These are phyloP conservation scores for Amblyornis subalaris DNA, from an alignment of 2,113 vertebrate species.

Conservation along the genomic window DNA sequence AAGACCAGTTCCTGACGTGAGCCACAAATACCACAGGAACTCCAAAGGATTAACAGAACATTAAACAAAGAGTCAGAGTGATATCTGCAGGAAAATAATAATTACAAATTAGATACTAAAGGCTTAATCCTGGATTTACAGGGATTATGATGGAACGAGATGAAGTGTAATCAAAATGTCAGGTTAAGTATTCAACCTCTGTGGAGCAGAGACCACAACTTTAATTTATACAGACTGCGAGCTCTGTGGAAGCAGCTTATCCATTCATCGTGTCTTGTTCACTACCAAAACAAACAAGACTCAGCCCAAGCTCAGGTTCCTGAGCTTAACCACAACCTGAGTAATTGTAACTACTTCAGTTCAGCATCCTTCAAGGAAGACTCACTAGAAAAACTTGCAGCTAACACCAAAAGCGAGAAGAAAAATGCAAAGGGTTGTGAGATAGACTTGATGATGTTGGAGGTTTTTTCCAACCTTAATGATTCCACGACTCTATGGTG, in stretches of 20 bases:
- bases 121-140: constrained; percentile 22
- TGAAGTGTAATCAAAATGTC: constrained; percentile 7
- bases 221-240: background rate
- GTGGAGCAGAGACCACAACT: background rate
- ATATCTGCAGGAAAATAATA: constrained; percentile 7
- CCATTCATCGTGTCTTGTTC: background rate
- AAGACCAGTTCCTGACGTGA: background rate
- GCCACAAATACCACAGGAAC: background rate
- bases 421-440: background rate
- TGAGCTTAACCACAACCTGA: background rate
- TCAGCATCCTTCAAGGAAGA: background rate
- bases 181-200: background rate
- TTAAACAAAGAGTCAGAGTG: background rate
- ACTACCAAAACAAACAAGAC: background rate
- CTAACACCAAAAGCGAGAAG: background rate
- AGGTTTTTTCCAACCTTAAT: background rate
- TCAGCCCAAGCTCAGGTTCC: background rate
- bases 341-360: background rate
- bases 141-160: background rate
- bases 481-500: background rate
- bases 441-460: background rate
- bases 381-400: background rate
- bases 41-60: background rate
- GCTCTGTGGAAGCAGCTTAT: constrained; percentile 1
- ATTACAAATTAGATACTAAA: constrained; percentile 28